Evolutionary conservation across 2,888 invertebrate species (phyloP).

Genomic region (Yponomeuta cagnagella): DNA sequence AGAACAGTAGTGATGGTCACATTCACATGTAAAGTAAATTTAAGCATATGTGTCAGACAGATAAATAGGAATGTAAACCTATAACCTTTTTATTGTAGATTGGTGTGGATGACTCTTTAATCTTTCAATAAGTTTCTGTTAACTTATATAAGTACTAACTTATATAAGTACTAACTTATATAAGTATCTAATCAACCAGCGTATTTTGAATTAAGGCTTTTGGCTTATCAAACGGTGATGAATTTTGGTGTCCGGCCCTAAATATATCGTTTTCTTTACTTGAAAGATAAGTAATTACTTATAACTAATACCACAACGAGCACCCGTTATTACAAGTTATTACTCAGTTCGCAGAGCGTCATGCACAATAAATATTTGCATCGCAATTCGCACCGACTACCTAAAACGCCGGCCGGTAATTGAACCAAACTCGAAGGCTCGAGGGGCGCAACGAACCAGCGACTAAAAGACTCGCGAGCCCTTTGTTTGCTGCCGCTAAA

Average conservation of each 20-base stretch:
- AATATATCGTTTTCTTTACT: too few species aligned
- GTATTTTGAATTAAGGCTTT: too few species aligned
- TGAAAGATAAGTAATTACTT: neutral
- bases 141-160: too few species aligned
- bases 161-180: too few species aligned
- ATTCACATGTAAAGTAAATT: neutral
- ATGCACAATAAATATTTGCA: conserved; percentile 32
- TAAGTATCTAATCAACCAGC: too few species aligned
- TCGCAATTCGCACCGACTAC: conserved; percentile 33
- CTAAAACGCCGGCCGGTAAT: conserved; percentile 32
- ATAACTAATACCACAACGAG: neutral
- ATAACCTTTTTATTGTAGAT: too few species aligned
- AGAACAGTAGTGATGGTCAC: neutral
- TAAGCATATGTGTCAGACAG: too few species aligned
- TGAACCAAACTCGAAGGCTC: conserved; percentile 28
- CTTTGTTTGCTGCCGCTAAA: conserved; percentile 58
- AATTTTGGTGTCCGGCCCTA: too few species aligned
- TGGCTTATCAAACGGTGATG: too few species aligned
- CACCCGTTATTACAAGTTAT: neutral
- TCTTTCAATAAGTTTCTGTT: too few species aligned
- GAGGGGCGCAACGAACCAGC: conserved; percentile 39
- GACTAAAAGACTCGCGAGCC: conserved; percentile 44
- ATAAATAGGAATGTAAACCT: too few species aligned
- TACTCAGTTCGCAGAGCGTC: neutral
- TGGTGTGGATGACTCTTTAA: too few species aligned